Conservation (phyloP, 1,140 invertebrate species). For the Lepeophtheirus salmonis region DNA sequence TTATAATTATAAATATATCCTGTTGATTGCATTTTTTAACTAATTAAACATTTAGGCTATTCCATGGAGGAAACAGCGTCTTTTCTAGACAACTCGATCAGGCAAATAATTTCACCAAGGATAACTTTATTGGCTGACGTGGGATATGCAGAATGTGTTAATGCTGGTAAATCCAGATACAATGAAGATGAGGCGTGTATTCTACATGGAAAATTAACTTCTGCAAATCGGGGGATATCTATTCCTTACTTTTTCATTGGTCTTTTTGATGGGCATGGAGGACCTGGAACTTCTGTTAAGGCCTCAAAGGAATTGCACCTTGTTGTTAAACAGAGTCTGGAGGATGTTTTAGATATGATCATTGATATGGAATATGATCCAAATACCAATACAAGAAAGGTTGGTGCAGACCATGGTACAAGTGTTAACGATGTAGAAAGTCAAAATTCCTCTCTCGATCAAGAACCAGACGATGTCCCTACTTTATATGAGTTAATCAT, state of each 20-base stretch:
- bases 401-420: background rate
- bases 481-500: background rate
- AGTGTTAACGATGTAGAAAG: background rate
- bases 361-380: background rate
- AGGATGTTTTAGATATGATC: background rate
- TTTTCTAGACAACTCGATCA: background rate
- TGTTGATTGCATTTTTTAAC: too few species aligned
- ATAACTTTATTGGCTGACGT: background rate
- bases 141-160: conserved; percentile 6
- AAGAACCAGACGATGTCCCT: background rate
- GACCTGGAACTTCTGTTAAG: conserved; percentile 8
- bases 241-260: conserved; percentile 7
- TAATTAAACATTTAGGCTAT: too few species aligned
- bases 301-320: conserved; percentile 6
- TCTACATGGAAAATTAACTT: background rate
- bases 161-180: conserved; percentile 12
- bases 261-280: conserved; percentile 13
- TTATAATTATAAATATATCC: too few species aligned
- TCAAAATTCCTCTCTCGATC: background rate
- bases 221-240: background rate
- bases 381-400: background rate
- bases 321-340: background rate
- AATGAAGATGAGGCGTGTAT: conserved; percentile 9
- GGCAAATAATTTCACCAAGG: background rate
- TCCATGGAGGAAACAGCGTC: background rate